Base-by-base conservation (phyloP, 2,888 invertebrate genomes). In the Xanthorhoe spadicearia region DNA sequence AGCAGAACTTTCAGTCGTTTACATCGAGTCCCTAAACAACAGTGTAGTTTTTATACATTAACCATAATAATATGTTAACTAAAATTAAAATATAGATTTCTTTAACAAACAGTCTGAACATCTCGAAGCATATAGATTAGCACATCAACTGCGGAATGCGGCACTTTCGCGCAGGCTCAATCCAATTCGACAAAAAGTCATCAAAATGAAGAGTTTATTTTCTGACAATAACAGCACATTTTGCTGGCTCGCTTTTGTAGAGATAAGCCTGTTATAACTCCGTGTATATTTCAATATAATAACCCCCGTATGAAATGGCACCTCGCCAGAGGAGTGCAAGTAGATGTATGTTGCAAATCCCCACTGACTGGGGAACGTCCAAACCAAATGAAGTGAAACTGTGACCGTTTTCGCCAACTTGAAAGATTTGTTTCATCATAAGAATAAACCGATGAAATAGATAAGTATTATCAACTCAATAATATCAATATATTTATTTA, bases 241-340 rank as follows among this genome's bases (percentile, higher is more conserved):
- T 72, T 69, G 68, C 64, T 72, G 70, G 72, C 72, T 68, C 69
- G 72, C 63, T 66, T 70, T 70, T 64, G 64, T 70, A 58, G 69
- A 71, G 74, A 74, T 74, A 74, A 72, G 74, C 74, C 70, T 70
- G 70, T 74, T 74, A 70, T 72, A 72, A 69, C 71, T 70, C 68
- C 56, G 64, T 62, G 67, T 74, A 71, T 71, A 74, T 74, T 68
- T 74, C 74, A 70, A 72, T 74, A 72, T 72, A 71, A 74, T 74
- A 72, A 72, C 72, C 71, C 66, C 69, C 66, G 72, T 71, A 69
- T 71, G 68, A 70, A 74, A 71, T 74, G 74, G 74, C 74, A 71
- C 61, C 28, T 19, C 64, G 74, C 74, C 74, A 74, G 54, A 53
- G 18, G 49, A 64, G 68, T 74, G 74, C 72, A 74, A 72, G 74